Percentiles rank a stretch among this genome's conserved stretches.
phyloP scores from a whole-genome alignment of 2,797 vertebrate genomes.

The Premnoplex brunnescens region DNA sequence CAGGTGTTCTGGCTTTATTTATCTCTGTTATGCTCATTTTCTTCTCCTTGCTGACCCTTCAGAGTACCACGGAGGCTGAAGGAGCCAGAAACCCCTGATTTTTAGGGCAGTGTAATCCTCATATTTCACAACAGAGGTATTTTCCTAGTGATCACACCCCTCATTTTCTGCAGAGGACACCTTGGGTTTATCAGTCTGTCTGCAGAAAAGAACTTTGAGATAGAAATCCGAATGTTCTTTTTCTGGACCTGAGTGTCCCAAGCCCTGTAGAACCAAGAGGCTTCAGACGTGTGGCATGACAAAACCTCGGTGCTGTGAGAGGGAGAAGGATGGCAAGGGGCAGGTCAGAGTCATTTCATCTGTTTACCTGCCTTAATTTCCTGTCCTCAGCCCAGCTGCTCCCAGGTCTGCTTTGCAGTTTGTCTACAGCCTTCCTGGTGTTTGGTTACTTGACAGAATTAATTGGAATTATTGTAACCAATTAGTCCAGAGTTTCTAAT shows the following conservation, averaged over 20 bases:
- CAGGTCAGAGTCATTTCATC: not conserved
- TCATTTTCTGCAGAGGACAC: not conserved
- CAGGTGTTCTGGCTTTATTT: not conserved
- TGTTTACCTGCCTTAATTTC: not conserved
- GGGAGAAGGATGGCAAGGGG: not conserved
- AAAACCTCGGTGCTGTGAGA: not conserved
- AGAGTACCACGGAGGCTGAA: accelerated
- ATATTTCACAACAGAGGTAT: accelerated
- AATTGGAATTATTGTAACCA: not conserved
- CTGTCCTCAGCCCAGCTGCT: not conserved
- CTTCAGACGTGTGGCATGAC: not conserved
- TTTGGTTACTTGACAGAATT: not conserved
- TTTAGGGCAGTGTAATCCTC: not conserved
- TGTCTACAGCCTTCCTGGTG: not conserved
- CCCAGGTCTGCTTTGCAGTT: not conserved
- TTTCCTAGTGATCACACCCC: not conserved
- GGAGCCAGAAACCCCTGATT: not conserved
- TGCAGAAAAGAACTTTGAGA: not conserved
- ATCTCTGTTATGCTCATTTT: not conserved
- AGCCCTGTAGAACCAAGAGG: not conserved
- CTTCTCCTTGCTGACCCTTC: not conserved
- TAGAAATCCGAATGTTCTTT: not conserved
- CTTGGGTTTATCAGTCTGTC: not conserved
- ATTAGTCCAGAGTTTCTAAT: not conserved
- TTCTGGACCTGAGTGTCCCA: not conserved